These are phyloP conservation scores for Lapara coniferarum DNA, from an alignment of 2,888 invertebrate genomes.

Conservation along the genomic window DNA sequence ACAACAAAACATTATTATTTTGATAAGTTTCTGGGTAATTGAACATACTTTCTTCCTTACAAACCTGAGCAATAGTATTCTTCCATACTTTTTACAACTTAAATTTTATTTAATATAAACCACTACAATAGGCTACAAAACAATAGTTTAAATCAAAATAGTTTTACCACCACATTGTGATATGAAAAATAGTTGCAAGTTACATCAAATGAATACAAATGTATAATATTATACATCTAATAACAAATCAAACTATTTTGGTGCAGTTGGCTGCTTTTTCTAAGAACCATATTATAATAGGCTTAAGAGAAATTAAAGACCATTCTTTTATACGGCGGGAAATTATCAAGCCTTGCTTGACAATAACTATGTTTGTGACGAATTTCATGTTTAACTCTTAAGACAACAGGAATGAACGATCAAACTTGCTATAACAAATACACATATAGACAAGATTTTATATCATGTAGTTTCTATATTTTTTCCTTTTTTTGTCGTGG, in stretches of 20 bases:
- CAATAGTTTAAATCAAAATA: slow-evolving; percentile 40
- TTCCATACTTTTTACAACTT: slow-evolving; percentile 69
- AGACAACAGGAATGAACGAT: slow-evolving; percentile 16
- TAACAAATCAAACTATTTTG: slow-evolving; percentile 9
- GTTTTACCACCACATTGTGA: slow-evolving; percentile 40
- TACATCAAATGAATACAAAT: slow-evolving; percentile 29
- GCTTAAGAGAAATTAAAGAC: not conserved
- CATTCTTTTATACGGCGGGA: slow-evolving; percentile 2
- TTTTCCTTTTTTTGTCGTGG: slow-evolving; percentile 36
- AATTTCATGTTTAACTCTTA: slow-evolving; percentile 30
- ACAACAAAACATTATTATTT: slow-evolving; percentile 28
- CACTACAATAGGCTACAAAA: slow-evolving; percentile 63
- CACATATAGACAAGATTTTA: slow-evolving; percentile 39
- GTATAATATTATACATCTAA: slow-evolving; percentile 3
- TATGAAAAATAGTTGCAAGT: slow-evolving; percentile 32
- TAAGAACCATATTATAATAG: not conserved
- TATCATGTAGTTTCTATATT: slow-evolving; percentile 54
- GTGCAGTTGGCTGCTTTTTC: slow-evolving; percentile 9
- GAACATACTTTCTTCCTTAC: slow-evolving; percentile 33
- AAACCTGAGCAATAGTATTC: slow-evolving; percentile 59
- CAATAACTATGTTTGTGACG: slow-evolving; percentile 29
- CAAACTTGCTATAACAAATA: slow-evolving; percentile 32
- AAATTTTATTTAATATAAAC: slow-evolving; percentile 63
- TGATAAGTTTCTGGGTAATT: slow-evolving; percentile 30
- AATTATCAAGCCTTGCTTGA: slow-evolving; percentile 22